A percentile compares a stretch with the other conserved stretches of the same genome.
Conservation (phyloP, 2,113 vertebrate genomes). For the Tenebrosternarchus preto region DNA sequence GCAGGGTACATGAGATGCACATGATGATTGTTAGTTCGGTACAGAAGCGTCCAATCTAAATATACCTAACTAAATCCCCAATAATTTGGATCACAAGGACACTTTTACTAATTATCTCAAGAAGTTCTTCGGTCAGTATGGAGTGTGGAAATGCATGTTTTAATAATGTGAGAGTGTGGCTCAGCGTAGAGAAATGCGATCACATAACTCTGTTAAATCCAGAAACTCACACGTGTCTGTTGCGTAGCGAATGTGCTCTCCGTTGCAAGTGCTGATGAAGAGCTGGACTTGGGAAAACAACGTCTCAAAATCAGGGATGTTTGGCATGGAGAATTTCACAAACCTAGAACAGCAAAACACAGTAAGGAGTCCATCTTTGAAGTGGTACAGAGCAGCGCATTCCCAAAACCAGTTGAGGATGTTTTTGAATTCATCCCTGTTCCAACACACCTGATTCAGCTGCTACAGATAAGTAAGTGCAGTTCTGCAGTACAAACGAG, state of each 20-base stretch:
- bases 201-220: neutral
- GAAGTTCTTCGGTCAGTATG: no score
- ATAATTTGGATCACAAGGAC: neutral
- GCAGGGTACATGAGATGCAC: no score
- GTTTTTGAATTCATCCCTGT: no score
- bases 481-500: no score
- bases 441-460: no score
- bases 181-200: no score
- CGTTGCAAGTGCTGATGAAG: conserved; percentile 98
- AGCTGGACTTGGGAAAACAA: conserved; percentile 98
- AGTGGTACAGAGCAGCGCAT: no score
- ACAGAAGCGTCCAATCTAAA: neutral
- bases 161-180: no score
- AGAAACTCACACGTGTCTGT: conserved; percentile 96
- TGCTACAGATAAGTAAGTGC: no score
- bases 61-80: neutral
- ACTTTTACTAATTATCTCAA: neutral
- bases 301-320: conserved; percentile 98
- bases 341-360: conserved; percentile 77
- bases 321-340: conserved; percentile 99
- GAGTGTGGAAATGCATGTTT: no score
- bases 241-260: conserved; percentile 98
- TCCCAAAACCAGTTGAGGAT: no score
- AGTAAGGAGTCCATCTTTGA: neutral
- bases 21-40: no score